A percentile compares a stretch with the other conserved stretches of the same genome.
These are phyloP conservation scores for Nasonia giraulti DNA, from an alignment of 1,140 invertebrate species.

Conservation along the genomic window DNA sequence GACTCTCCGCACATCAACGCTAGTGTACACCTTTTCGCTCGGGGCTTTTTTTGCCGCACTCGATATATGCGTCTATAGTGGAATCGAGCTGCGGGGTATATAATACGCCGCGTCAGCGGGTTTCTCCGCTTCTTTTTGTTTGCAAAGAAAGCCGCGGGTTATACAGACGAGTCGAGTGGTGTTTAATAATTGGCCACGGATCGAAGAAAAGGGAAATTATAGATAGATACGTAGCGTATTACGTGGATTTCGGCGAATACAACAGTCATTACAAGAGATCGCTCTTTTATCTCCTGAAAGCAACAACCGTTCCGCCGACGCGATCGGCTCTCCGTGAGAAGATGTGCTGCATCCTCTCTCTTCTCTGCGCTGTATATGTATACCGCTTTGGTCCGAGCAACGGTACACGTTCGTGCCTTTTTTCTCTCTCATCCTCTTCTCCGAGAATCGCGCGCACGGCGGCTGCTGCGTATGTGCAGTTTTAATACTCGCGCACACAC, in stretches of 20 bases:
- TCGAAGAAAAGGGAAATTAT: neutral
- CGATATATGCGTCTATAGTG: neutral
- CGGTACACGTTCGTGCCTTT: constrained; percentile 29
- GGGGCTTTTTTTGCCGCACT: too few species aligned
- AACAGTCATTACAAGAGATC: neutral
- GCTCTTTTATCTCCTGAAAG: neutral
- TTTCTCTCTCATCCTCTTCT: constrained; percentile 2
- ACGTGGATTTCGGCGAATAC: too few species aligned
- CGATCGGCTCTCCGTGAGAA: neutral
- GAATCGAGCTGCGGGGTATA: neutral
- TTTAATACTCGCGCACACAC: constrained; percentile 17
- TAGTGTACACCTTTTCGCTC: neutral
- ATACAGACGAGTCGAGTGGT: too few species aligned
- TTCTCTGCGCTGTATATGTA: neutral
- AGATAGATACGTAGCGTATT: too few species aligned
- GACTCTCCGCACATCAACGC: neutral
- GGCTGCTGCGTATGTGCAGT: neutral
- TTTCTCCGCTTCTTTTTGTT: neutral
- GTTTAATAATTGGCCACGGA: neutral
- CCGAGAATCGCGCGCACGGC: neutral
- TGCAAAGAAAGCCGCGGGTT: neutral
- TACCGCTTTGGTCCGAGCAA: constrained; percentile 13
- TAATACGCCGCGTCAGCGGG: too few species aligned
- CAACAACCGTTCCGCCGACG: too few species aligned
- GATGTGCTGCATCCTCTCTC: neutral